Conservation (phyloP, 2,113 vertebrate species). For the Daphoenositta chrysoptera region DNA sequence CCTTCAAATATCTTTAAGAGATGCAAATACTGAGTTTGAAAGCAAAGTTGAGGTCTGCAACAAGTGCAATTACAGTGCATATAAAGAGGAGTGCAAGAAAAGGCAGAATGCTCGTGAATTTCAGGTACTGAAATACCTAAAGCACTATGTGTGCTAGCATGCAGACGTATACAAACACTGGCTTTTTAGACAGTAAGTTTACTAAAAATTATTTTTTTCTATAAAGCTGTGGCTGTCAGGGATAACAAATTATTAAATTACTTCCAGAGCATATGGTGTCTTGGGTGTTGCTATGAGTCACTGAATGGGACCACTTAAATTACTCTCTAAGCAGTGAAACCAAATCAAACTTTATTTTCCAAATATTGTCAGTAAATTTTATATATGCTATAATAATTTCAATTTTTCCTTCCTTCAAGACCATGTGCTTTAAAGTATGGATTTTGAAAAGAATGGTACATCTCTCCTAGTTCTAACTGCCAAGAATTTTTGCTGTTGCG, state of each 20-base stretch:
- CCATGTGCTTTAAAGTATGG: background rate
- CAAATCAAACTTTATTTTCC: background rate
- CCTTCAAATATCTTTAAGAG: background rate
- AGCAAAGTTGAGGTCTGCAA: background rate
- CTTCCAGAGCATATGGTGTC: background rate
- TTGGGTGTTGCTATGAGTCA: background rate
- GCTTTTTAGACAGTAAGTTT: background rate
- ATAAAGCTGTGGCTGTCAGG: background rate
- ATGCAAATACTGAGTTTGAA: background rate
- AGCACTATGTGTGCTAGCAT: background rate
- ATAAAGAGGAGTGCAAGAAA: background rate
- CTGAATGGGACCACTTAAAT: background rate
- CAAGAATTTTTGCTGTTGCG: background rate
- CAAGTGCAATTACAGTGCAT: background rate
- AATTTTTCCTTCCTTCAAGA: background rate
- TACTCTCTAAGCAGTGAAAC: background rate
- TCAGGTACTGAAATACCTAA: background rate
- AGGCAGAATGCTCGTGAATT: background rate
- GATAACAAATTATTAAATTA: background rate
- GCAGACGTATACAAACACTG: accelerated
- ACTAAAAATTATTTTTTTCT: background rate
- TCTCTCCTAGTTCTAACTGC: background rate
- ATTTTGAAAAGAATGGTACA: background rate
- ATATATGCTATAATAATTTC: background rate
- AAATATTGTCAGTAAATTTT: background rate